These are phyloP conservation scores for Aphelinus certus DNA, from an alignment of 1,140 invertebrate species.

Conservation along the genomic window DNA sequence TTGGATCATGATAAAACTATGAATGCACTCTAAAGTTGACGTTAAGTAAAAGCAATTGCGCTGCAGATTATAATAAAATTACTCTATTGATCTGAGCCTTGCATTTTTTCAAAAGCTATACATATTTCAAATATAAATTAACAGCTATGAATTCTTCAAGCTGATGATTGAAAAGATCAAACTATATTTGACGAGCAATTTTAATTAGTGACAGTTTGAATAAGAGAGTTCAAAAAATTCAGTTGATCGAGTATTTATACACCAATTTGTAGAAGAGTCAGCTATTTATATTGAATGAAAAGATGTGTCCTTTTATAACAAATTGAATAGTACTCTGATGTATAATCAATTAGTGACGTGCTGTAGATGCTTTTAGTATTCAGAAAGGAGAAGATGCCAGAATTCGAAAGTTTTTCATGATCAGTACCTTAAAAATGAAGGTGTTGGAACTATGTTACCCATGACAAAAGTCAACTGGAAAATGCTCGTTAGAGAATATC, in stretches of 20 bases:
- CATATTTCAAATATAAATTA: not conserved
- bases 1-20: slow-evolving; percentile 1
- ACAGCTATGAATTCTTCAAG: not conserved
- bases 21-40: slow-evolving; percentile 9
- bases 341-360: slow-evolving; percentile 29
- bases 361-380: slow-evolving; percentile 28
- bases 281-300: slow-evolving; percentile 39
- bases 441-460: not conserved
- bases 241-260: slow-evolving; percentile 42
- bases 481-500: slow-evolving; percentile 1
- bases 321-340: slow-evolving; percentile 28
- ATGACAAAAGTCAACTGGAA: slow-evolving; percentile 12
- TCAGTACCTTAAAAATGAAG: not conserved
- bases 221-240: slow-evolving; percentile 23
- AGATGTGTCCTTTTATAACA: slow-evolving; percentile 42
- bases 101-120: slow-evolving; percentile 8
- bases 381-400: slow-evolving; percentile 29
- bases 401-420: slow-evolving; percentile 27
- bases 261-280: slow-evolving; percentile 38
- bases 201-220: slow-evolving; percentile 23
- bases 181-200: not conserved
- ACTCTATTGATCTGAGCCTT: not conserved
- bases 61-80: slow-evolving; percentile 20
- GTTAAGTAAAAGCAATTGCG: not conserved
- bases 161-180: not conserved